phyloP scores from a whole-genome alignment of 2,888 invertebrate genomes.

The Trachelus troglodyta region DNA sequence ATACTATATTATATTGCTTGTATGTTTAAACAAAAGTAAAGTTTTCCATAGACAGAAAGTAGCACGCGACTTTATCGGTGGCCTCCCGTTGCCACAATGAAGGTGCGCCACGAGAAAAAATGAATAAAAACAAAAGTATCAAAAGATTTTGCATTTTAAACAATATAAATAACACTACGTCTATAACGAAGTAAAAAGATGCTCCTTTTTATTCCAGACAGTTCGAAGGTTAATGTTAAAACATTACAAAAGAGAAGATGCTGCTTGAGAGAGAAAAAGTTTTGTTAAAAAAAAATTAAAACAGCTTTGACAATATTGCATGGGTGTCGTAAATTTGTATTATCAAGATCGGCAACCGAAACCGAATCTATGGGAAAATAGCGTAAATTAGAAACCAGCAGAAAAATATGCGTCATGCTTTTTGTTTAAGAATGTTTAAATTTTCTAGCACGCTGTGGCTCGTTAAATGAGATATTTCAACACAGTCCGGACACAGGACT shows the following conservation, averaged over 20 bases:
- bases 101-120: too few species aligned
- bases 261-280: neutral
- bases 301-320: too few species aligned
- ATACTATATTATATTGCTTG: neutral
- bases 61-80: too few species aligned
- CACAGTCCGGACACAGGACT: neutral
- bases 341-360: too few species aligned
- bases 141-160: neutral
- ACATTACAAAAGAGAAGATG: neutral
- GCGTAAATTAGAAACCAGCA: neutral
- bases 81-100: too few species aligned
- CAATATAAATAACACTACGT: neutral
- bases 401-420: neutral
- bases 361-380: neutral
- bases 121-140: neutral
- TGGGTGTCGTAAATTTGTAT: too few species aligned
- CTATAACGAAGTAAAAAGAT: neutral
- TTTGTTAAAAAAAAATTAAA: neutral
- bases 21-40: neutral
- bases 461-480: neutral
- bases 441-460: neutral
- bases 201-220: neutral
- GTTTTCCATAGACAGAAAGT: too few species aligned
- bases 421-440: neutral
- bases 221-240: neutral